Conservation (phyloP, 1,140 invertebrate genomes). For the Drosophila trapezifrons region DNA sequence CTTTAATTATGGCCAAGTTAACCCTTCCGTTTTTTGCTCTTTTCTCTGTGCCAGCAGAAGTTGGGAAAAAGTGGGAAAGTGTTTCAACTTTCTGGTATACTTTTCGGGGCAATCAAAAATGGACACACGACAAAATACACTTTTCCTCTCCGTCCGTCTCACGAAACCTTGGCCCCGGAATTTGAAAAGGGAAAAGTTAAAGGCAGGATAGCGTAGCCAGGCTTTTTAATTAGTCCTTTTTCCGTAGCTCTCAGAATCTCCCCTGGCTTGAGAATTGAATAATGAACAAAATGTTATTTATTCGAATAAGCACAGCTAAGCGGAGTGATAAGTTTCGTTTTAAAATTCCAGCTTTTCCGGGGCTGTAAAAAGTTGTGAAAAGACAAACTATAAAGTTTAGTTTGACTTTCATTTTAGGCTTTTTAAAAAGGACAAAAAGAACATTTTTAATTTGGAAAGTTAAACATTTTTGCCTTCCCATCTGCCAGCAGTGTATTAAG, state of each 20-base stretch:
- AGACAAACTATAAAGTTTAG: constrained; percentile 25
- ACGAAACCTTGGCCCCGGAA: constrained; percentile 24
- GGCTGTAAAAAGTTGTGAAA: constrained; percentile 7
- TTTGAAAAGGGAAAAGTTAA: constrained; percentile 36
- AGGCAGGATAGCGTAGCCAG: constrained; percentile 20
- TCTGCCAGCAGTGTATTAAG: constrained; percentile 11
- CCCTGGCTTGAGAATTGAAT: constrained; percentile 19
- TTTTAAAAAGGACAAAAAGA: neutral
- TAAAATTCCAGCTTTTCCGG: constrained; percentile 6
- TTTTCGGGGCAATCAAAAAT: constrained; percentile 68
- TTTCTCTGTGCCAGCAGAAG: constrained; percentile 39
- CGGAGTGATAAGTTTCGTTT: constrained; percentile 24
- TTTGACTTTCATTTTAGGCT: constrained; percentile 17
- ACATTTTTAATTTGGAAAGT: constrained; percentile 17
- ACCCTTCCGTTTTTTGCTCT: constrained; percentile 39
- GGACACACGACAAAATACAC: constrained; percentile 27
- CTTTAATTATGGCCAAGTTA: constrained; percentile 75
- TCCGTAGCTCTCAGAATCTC: constrained; percentile 20
- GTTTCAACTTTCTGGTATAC: constrained; percentile 47
- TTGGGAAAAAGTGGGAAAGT: constrained; percentile 40
- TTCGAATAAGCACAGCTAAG: constrained; percentile 1
- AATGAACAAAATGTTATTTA: constrained; percentile 30
- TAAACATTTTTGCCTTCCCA: constrained; percentile 2
- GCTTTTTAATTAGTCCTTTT: constrained; percentile 73
- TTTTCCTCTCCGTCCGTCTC: constrained; percentile 16